phyloP scores from a whole-genome alignment of 1,140 invertebrate genomes.

The Rhyacophila brunnea region DNA sequence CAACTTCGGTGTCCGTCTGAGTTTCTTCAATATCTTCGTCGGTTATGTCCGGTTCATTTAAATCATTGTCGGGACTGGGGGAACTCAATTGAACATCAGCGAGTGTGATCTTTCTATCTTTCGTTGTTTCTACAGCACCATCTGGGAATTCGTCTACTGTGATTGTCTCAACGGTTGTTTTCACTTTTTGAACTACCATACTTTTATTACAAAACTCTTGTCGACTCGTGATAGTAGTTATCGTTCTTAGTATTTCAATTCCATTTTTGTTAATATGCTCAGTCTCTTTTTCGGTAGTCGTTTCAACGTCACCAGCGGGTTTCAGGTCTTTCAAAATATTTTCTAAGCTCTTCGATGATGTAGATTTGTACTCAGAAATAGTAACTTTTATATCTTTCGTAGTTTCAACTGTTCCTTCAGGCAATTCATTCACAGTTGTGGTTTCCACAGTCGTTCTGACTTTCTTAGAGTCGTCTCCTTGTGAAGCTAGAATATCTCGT shows the following conservation, averaged over 20 bases:
- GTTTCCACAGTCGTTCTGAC: constrained; percentile 49
- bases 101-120: constrained; percentile 43
- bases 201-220: constrained; percentile 40
- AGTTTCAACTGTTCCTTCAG: constrained; percentile 48
- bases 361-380: constrained; percentile 41
- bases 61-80: constrained; percentile 29
- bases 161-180: constrained; percentile 44
- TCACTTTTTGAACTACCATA: constrained; percentile 40
- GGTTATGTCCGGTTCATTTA: constrained; percentile 38
- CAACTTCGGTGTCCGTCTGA: constrained; percentile 45
- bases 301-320: constrained; percentile 38
- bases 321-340: constrained; percentile 42
- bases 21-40: constrained; percentile 48
- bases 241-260: constrained; percentile 42
- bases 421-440: constrained; percentile 43
- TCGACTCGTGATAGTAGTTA: constrained; percentile 40
- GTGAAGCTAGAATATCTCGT: constrained; percentile 42
- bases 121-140: constrained; percentile 46
- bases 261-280: constrained; percentile 39
- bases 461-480: constrained; percentile 46
- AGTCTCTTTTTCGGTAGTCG: constrained; percentile 38
- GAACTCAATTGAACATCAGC: constrained; percentile 42
- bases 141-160: constrained; percentile 49
- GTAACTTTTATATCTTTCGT: constrained; percentile 49
- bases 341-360: constrained; percentile 35